Evolutionary conservation across 1,140 invertebrate species (phyloP).

Genomic region (Drosophila pandora): DNA sequence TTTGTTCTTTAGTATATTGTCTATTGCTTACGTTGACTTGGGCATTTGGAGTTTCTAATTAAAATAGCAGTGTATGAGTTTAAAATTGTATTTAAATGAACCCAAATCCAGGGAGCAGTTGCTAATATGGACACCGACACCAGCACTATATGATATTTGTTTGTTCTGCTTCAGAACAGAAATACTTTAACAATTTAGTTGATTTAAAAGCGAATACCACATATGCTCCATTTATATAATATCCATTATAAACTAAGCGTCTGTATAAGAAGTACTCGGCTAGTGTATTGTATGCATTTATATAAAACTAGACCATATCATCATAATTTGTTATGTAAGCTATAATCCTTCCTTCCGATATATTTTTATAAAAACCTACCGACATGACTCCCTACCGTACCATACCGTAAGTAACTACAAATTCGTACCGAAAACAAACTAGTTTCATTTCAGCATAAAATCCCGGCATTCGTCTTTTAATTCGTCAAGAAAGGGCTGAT

Average conservation of each 20-base stretch:
- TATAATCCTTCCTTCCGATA: conserved; percentile 21
- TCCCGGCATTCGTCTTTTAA: conserved; percentile 4
- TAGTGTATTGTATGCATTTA: conserved; percentile 39
- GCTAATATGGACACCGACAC: conserved; percentile 64
- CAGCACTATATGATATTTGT: conserved; percentile 23
- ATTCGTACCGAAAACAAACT: conserved; percentile 16
- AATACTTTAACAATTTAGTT: conserved; percentile 57
- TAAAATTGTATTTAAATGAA: conserved; percentile 10
- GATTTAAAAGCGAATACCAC: conserved; percentile 73
- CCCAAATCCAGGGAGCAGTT: conserved; percentile 32
- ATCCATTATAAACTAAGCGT: conserved; percentile 28
- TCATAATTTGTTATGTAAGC: conserved; percentile 34
- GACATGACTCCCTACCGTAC: conserved; percentile 20
- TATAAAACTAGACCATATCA: conserved; percentile 57
- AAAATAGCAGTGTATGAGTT: conserved; percentile 18
- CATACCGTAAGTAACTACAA: conserved; percentile 17
- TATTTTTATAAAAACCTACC: conserved; percentile 54
- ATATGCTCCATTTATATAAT: conserved; percentile 43
- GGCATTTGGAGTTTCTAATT: conserved; percentile 13
- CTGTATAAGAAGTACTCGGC: conserved; percentile 25
- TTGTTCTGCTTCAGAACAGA: conserved; percentile 25
- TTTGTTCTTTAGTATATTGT: conserved; percentile 25
- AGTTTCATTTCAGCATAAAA: conserved; percentile 19
- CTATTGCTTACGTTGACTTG: conserved; percentile 33
- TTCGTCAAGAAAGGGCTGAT: conserved; percentile 1